Base-by-base conservation (phyloP, 2,888 invertebrate genomes). In the Sclerodermus sp. region DNA sequence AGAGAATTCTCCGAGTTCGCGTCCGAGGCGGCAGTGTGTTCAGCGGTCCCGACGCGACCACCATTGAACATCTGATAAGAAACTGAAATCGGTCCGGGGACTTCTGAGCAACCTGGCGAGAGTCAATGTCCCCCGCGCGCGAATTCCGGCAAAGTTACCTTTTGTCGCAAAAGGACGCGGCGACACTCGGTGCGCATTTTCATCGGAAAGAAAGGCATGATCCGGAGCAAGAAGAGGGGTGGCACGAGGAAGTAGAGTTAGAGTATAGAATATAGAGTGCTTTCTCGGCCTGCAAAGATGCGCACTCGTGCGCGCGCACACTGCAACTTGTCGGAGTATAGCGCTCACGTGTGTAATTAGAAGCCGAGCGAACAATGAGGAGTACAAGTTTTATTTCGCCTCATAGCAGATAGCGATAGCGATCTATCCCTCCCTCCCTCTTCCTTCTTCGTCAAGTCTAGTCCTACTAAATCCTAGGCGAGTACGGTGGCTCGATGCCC, bases 291-390 rank as follows among this genome's bases (percentile, higher is more conserved):
- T n/a, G n/a, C n/a, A n/a, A n/a, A n/a, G n/a, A n/a, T n/a, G n/a
- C n/a, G n/a, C n/a, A n/a, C n/a, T n/a, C n/a, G n/a, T n/a, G n/a
- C n/a, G n/a, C n/a, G n/a, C n/a, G n/a, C n/a, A n/a, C n/a, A n/a
- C n/a, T n/a, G n/a, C n/a, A n/a, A n/a, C n/a, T n/a, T n/a, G n/a
- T n/a, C n/a, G n/a, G 45, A 41, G 31, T 42, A 36, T 50, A 50
- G 40, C 53, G 60, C 52, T 62, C 64, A 59, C 57, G 66, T 59
- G 62, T 67, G 68, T 74, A 76, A 76, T 76, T 74, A 74, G 70
- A 73, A 73, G 68, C 70, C 58, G 58, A 64, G 71, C 64, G 71
- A 74, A 76, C 75, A 76, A 76, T 74, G 69, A 71, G 71, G 68
- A 68, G 66, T 66, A 64, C 70, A 73, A 71, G 65, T 73, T 76